Base-by-base conservation (phyloP, 2,113 vertebrate species). In the Propithecus coquereli region DNA sequence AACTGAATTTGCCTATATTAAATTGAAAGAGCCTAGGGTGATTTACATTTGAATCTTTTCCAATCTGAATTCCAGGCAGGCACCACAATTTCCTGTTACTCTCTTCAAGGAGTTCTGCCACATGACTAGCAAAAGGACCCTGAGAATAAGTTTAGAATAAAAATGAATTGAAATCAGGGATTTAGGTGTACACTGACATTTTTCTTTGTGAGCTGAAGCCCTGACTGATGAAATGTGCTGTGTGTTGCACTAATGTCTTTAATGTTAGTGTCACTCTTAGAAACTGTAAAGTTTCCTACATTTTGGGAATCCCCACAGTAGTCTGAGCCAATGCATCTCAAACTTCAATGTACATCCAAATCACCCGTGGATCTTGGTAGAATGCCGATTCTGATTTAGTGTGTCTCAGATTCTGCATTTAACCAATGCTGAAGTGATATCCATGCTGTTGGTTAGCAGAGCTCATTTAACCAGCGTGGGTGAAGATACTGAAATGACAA, bases 11-110 rank as follows among this genome's bases (percentile, higher is more conserved):
- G 16, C 45, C 63, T 43, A 43, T 74, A 47, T 89, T 89, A 79
- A 96, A 66, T 77, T 74, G 52, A 74, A 95, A 90, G 40, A 71
- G 12, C n/a, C 23, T 8, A 43, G 23, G 1, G 18, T 73, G 43
- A 94, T 82, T 91, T 96, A 74, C n/a, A 79, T 79, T 73, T 77
- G 61, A 94, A 71, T 86, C 30, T 76, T 77, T 92, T 85, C 85
- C 71, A 54, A 23, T 90, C 65, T 94, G 50, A 93, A 87, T 93
- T 94, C 57, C 47, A 95, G 63, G 20, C 37, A 92, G 93, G 25
- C 40, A 20, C 13, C 17, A 18, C 57, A 4, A 13, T 43, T 87
- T 94, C 52, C 57, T 94, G 65, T 76, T 89, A 11, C 71, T 93
- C 70, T 87, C 34, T 86, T 95, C 80, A 80, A 93, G 43, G 22